Evolutionary conservation across 2,113 vertebrate genomes (phyloP).

Genomic region (Strix aluco): DNA sequence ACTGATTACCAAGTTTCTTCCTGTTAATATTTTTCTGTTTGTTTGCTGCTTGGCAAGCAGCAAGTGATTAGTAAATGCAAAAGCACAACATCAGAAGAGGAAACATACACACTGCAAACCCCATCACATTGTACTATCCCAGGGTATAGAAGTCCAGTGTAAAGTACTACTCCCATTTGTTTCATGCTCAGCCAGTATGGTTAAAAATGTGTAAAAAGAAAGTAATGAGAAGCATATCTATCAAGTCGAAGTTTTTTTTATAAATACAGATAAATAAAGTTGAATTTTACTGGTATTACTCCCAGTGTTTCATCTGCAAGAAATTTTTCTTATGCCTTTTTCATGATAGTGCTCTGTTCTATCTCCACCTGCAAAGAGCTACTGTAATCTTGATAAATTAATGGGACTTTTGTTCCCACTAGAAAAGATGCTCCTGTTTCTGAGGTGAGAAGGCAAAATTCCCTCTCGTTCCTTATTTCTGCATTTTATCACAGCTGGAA

Average conservation of each 20-base stretch:
- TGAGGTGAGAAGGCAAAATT: not conserved
- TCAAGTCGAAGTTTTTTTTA: not conserved
- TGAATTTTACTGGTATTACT: not conserved
- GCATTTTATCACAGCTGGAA: conserved; percentile 28
- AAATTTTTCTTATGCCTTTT: not conserved
- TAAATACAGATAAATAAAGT: not conserved
- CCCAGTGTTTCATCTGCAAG: not conserved
- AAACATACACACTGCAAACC: not conserved
- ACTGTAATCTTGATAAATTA: not conserved
- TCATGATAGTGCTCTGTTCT: not conserved
- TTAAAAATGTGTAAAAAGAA: not conserved
- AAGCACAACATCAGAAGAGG: not conserved
- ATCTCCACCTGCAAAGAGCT: not conserved
- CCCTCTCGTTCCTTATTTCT: not conserved
- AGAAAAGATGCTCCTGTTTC: not conserved
- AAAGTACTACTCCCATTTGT: not conserved
- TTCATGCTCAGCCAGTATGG: not conserved
- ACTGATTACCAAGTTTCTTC: not conserved
- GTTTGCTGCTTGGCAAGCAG: not conserved
- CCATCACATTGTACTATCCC: not conserved
- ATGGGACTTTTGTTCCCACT: not conserved
- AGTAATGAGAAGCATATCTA: not conserved
- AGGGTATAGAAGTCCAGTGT: not conserved
- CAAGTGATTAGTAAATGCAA: not conserved
- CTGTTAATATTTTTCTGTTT: not conserved